A percentile compares a stretch with the other conserved stretches of the same genome.
These are phyloP conservation scores for Dinomys branickii DNA, from an alignment of 2,113 vertebrate genomes.

Conservation along the genomic window DNA sequence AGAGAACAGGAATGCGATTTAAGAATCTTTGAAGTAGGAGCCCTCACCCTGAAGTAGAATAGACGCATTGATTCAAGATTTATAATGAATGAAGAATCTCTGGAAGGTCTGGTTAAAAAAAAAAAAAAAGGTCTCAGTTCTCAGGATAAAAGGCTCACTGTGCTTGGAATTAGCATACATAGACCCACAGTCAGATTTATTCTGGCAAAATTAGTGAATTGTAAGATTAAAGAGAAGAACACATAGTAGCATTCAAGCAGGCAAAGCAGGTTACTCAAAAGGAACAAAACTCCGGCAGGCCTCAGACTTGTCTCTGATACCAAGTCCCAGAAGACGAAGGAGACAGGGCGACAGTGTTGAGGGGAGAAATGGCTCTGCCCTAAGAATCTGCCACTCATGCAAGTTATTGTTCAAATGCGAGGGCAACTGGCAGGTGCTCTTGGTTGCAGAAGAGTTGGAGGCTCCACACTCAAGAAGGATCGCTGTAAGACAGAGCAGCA, in stretches of 20 bases:
- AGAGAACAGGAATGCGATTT: background rate
- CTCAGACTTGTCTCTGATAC: background rate
- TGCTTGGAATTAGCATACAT: conserved; percentile 19
- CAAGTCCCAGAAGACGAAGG: background rate
- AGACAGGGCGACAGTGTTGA: background rate
- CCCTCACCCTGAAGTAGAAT: background rate
- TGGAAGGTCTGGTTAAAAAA: background rate
- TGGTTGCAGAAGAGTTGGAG: background rate
- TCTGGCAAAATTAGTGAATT: conserved; percentile 45
- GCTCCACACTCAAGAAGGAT: background rate
- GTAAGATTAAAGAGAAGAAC: background rate
- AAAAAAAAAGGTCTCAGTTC: conserved; percentile 11
- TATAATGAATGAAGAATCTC: conserved; percentile 31
- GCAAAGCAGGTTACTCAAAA: background rate
- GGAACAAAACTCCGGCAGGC: background rate
- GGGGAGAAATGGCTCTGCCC: background rate
- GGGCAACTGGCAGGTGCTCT: background rate
- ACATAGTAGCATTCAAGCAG: background rate
- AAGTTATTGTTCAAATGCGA: background rate
- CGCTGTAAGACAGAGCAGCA: background rate
- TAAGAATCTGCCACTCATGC: background rate
- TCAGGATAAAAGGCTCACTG: background rate
- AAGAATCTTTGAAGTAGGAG: background rate
- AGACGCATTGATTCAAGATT: background rate
- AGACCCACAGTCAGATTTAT: conserved; percentile 1